A percentile compares a stretch with the other conserved stretches of the same genome.
Conservation (phyloP, 2,888 invertebrate species). For the Linnaemya vulpina region DNA sequence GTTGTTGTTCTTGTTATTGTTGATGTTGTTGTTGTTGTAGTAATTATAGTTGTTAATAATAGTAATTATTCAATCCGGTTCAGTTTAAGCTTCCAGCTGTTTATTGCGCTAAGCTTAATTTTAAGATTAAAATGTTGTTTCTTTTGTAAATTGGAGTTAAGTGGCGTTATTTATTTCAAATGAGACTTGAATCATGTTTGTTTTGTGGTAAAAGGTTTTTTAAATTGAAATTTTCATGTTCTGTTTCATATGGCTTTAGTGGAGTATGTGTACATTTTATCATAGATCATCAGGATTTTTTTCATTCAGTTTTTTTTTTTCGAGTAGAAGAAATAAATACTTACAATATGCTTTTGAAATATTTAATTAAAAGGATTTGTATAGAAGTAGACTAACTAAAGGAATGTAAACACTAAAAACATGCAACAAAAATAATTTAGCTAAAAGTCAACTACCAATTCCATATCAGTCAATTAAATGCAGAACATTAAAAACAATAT, state of each 20-base stretch:
- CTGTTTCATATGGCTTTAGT: constrained; percentile 2
- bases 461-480: neutral
- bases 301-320: constrained; percentile 4
- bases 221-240: neutral
- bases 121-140: constrained; percentile 25
- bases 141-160: constrained; percentile 42
- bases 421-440: constrained; percentile 10
- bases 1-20: no score
- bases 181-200: constrained; percentile 15
- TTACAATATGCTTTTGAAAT: constrained; percentile 39
- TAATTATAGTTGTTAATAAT: constrained; percentile 40
- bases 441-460: neutral
- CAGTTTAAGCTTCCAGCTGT: neutral
- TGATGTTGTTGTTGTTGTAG: neutral
- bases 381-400: neutral
- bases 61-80: constrained; percentile 36
- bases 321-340: constrained; percentile 13
- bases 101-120: constrained; percentile 6
- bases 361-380: constrained; percentile 8
- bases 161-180: constrained; percentile 22
- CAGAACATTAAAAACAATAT: neutral
- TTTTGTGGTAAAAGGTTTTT: constrained; percentile 12
- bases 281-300: constrained; percentile 57
- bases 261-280: neutral
- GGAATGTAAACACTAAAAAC: constrained; percentile 7